Evolutionary conservation across 1,140 invertebrate species (phyloP).

Genomic region (Zaprionus africanus): DNA sequence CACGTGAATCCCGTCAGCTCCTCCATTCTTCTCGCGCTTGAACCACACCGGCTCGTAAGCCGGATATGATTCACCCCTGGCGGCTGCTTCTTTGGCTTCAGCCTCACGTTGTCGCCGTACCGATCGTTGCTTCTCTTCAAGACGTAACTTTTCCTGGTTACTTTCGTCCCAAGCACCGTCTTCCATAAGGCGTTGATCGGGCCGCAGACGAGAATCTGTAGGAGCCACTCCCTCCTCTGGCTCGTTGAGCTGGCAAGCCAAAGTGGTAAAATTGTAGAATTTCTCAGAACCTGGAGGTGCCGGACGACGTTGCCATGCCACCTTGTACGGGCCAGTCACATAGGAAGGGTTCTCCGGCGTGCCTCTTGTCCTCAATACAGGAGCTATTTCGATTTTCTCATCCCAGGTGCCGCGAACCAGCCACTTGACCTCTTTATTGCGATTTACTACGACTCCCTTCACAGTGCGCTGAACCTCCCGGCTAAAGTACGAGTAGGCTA

Average conservation of each 20-base stretch:
- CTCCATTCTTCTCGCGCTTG: conserved; percentile 90
- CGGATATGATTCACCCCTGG: conserved; percentile 88
- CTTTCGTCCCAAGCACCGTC: conserved; percentile 98
- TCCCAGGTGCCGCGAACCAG: conserved; percentile 99
- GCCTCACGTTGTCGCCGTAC: conserved; percentile 90
- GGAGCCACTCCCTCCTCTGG: conserved; percentile 96
- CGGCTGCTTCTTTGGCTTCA: conserved; percentile 91
- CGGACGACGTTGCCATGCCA: conserved; percentile 93
- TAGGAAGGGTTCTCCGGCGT: conserved; percentile 93
- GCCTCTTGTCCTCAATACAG: conserved; percentile 91
- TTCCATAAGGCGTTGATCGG: conserved; percentile 99
- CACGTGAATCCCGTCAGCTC: conserved; percentile 92
- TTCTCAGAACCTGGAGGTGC: conserved; percentile 89
- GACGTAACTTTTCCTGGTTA: conserved; percentile 91
- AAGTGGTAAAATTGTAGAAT: conserved; percentile 97
- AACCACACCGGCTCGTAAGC: conserved; percentile 96
- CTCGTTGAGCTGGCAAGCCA: conserved; percentile 98
- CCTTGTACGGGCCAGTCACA: conserved; percentile 93
- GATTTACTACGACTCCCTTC: conserved; percentile 90
- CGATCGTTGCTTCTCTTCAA: conserved; percentile 98
- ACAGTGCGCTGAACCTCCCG: conserved; percentile 96
- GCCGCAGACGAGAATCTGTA: conserved; percentile 96
- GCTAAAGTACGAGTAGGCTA: conserved; percentile 99
- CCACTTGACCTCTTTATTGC: conserved; percentile 87
- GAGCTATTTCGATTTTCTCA: conserved; percentile 95